Base-by-base conservation (phyloP, 2,888 invertebrate genomes). In the Heteromyza rotundicornis region DNA sequence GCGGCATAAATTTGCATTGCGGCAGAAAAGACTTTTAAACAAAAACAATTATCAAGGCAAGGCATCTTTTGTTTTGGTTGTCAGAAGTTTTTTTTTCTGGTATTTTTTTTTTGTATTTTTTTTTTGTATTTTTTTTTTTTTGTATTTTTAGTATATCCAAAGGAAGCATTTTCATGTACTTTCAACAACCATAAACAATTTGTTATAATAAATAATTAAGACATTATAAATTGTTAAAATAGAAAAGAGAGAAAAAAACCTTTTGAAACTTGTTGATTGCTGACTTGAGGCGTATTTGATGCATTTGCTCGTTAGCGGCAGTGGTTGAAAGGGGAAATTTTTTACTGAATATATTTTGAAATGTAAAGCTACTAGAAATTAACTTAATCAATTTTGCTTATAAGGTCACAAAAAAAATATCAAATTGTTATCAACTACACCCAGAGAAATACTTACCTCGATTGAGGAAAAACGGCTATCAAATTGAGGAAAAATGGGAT, bases 161-260 rank as follows among this genome's bases (percentile, higher is more conserved):
- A 40, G 40, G 40, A 40, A 40, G 40, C 3, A 40, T 40, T 40
- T 40, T 40, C 40, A n/a, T 40, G 40, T 40, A 14, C 22, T 24
- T 49, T 58, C 62, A 66, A 19, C 64, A 65, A 69, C 68, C 75
- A 76, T 75, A 74, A 76, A 74, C 75, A 74, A 75, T 75, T 76
- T 73, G 73, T 68, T 71, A 70, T 52, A 58, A 23, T 19, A 75
- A 74, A 74, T 76, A 74, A 74, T 76, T 75, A 74, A 74, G 74
- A 76, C 74, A 70, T 74, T 74, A 74, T 74, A 74, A 74, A 76
- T 76, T 72, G 70, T 70, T 72, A 8, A 24, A 27, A 52, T 8
- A 24, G 27, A 52, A 27, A 40, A 47, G 44, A 36, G 36, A 57
- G 51, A n/a, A n/a, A n/a, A n/a, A n/a, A n/a, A n/a, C n/a, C n/a